Percentiles rank a stretch among this genome's conserved stretches.
Evolutionary conservation across 2,888 invertebrate genomes (phyloP).

Genomic region (Ormyrus rosae): DNA sequence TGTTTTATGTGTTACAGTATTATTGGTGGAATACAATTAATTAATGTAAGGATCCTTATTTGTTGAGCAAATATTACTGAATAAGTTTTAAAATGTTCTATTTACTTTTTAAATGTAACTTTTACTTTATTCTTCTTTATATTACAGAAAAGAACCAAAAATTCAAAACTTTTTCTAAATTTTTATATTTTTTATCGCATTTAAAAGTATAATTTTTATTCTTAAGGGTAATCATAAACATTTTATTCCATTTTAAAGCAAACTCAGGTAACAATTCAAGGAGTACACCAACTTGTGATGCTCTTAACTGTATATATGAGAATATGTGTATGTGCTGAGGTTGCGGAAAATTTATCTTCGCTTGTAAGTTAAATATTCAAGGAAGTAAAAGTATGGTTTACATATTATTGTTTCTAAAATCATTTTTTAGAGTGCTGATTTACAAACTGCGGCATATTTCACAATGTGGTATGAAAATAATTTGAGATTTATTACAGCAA

Average conservation of each 20-base stretch:
- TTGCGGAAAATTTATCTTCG: conserved; percentile 24
- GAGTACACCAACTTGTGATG: conserved; percentile 13
- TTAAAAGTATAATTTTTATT: too few relatives aligned
- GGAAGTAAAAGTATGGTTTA: too few relatives aligned
- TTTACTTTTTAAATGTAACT: too few relatives aligned
- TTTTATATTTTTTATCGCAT: too few relatives aligned
- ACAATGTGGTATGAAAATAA: conserved; percentile 22
- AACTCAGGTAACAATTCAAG: background rate
- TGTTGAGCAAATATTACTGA: too few relatives aligned
- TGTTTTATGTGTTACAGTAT: conserved; percentile 32
- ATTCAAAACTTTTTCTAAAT: too few relatives aligned
- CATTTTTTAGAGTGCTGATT: conserved; percentile 9
- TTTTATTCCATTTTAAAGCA: conserved; percentile 9
- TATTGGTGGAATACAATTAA: conserved; percentile 16
- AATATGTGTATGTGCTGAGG: conserved; percentile 34
- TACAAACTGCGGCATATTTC: conserved; percentile 10
- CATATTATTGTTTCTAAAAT: too few relatives aligned
- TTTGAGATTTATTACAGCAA: background rate
- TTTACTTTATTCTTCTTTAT: too few relatives aligned
- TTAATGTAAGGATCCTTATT: conserved; percentile 13
- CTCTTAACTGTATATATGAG: conserved; percentile 23
- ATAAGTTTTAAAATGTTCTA: too few relatives aligned
- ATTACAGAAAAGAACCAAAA: too few relatives aligned
- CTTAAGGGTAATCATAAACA: background rate
- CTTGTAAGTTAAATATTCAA: conserved; percentile 10